phyloP scores from a whole-genome alignment of 2,113 vertebrate genomes.

The Bujurquina vittata region DNA sequence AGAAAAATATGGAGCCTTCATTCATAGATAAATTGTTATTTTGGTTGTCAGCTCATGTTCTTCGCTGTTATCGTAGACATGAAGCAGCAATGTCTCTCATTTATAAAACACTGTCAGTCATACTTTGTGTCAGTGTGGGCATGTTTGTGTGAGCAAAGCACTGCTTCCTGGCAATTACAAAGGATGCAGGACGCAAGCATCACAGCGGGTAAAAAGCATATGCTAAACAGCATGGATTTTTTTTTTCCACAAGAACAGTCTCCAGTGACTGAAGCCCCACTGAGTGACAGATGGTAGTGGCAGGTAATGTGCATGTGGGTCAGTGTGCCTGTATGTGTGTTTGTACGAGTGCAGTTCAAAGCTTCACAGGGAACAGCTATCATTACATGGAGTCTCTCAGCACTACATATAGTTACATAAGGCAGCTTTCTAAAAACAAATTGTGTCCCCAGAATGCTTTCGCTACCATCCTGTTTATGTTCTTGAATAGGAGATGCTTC shows the following conservation, averaged over 20 bases:
- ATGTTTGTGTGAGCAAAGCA: neutral
- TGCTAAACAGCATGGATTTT: slow-evolving; percentile 44
- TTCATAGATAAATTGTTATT: neutral
- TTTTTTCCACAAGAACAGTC: slow-evolving; percentile 37
- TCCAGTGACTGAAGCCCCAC: slow-evolving; percentile 36
- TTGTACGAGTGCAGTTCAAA: neutral
- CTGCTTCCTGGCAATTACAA: slow-evolving; percentile 31
- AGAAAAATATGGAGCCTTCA: neutral
- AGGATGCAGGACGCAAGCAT: slow-evolving; percentile 29
- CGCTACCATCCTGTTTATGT: neutral
- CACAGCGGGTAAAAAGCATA: slow-evolving; percentile 19
- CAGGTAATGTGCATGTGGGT: slow-evolving; percentile 13
- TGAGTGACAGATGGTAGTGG: slow-evolving; percentile 63
- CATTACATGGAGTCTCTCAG: neutral
- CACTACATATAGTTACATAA: neutral
- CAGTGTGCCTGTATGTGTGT: neutral
- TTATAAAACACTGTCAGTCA: neutral
- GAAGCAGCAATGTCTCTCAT: neutral
- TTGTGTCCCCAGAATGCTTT: neutral
- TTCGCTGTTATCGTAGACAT: neutral
- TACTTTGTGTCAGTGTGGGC: neutral
- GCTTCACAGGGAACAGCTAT: neutral
- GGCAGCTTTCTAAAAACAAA: neutral
- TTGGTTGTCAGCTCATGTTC: neutral
- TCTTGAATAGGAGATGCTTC: neutral